These are phyloP conservation scores for Alces alces DNA, from an alignment of 2,113 vertebrate genomes.

Conservation along the genomic window DNA sequence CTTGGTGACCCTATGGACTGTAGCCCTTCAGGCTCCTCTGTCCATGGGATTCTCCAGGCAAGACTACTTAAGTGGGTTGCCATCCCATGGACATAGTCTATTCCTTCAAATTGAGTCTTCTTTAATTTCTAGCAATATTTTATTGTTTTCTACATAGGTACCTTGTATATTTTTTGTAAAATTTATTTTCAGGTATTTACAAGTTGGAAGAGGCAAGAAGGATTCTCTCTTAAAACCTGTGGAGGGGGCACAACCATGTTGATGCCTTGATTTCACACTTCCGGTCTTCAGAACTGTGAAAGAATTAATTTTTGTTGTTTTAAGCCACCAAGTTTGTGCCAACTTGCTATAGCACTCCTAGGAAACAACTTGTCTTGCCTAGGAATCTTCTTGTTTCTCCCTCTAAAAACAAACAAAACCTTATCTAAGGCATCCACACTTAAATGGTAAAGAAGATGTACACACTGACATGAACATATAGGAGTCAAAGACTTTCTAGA, in stretches of 20 bases:
- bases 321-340: not conserved
- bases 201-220: not conserved
- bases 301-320: not conserved
- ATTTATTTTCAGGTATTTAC: not conserved
- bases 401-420: not conserved
- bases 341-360: not conserved
- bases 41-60: not conserved
- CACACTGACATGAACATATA: not conserved
- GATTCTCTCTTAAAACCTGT: not conserved
- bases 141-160: not conserved
- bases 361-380: not conserved
- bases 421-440: not conserved
- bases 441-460: not conserved
- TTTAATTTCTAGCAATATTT: not conserved
- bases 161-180: not conserved
- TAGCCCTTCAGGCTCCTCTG: not conserved
- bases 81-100: not conserved
- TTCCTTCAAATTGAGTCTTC: not conserved
- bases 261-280: not conserved
- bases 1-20: not conserved
- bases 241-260: not conserved
- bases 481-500: not conserved
- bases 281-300: not conserved
- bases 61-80: not conserved
- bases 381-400: not conserved